Percentiles rank a stretch among this genome's conserved stretches.
phyloP scores from a whole-genome alignment of 2,113 vertebrate genomes.

The Onychostoma macrolepis region DNA sequence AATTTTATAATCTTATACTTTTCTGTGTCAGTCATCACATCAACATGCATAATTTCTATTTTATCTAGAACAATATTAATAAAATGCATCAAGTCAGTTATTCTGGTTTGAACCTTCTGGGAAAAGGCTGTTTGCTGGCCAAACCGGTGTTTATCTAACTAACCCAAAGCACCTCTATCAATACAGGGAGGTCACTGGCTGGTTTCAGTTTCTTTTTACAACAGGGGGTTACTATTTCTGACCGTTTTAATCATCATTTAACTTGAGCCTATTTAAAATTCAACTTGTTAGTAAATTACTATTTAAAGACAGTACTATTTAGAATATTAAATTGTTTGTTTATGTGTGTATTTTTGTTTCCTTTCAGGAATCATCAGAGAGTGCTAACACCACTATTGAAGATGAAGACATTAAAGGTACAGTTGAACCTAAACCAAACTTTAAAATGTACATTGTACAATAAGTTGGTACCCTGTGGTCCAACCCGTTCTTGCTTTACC shows the following conservation, averaged over 20 bases:
- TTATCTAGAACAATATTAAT: neutral
- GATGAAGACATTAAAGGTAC: constrained; percentile 98
- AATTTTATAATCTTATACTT: too few species aligned
- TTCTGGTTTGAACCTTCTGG: neutral
- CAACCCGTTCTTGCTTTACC: neutral
- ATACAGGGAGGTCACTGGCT: neutral
- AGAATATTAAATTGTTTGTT: neutral
- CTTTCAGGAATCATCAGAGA: constrained; percentile 95
- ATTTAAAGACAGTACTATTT: too few species aligned
- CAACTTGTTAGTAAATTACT: too few species aligned
- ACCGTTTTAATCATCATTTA: neutral
- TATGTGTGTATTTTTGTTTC: constrained; percentile 44
- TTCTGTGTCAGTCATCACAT: too few species aligned
- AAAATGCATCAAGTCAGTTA: neutral
- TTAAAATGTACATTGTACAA: neutral
- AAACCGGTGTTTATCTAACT: neutral
- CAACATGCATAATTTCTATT: too few species aligned
- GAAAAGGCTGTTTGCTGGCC: neutral
- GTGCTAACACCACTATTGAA: constrained; percentile 95
- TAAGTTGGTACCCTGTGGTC: neutral
- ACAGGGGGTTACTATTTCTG: neutral
- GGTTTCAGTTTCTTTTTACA: neutral
- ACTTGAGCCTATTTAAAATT: neutral
- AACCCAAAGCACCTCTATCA: neutral
- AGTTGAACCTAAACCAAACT: neutral